Base-by-base conservation (phyloP, 2,113 vertebrate genomes). In the Varanus komodoensis region DNA sequence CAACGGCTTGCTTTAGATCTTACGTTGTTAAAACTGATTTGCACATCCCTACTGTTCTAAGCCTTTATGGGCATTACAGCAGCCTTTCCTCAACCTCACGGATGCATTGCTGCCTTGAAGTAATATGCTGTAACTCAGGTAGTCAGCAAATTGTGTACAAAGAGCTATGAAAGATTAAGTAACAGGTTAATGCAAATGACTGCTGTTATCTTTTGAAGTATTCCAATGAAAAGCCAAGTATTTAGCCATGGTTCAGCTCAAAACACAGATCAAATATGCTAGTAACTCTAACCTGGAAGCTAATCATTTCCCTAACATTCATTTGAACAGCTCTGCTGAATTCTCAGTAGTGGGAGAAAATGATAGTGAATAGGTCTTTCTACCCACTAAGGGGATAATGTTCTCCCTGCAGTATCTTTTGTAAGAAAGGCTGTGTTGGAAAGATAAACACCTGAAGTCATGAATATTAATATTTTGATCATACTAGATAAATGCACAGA, bases 281-380 rank as follows among this genome's bases (percentile, higher is more conserved):
- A 73, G 91, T 80, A 84, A 44, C 57, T 54, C 52, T 75, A 95
- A 78, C 73, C 54, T 34, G n/a, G 17, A 57, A 86, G 92, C 25
- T 7, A 93, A 86, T 52, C 14, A 88, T 91, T 95, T 95, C 92
- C 85, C 85, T 90, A 92, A 86, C 32, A 92, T 92, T 93, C 94
- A 88, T 79, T 91, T 94, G 92, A 92, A 44, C 1, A 86, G 29
- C 91, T 69, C 25, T 93, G 82, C 94, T 67, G 94, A 95, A 85
- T 93, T 91, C 74, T 93, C 75, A 89, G 82, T 38, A 87, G 86
- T 86, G 73, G 78, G 69, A 89, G 68, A 92, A 93, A 90, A 57
- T 38, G 54, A 64, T 61, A 96, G 82, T 23, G 6, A 89, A 88
- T 79, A 82, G 19, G 0, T 29, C 81, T 93, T 94, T 84, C 61